phyloP scores from a whole-genome alignment of 2,888 invertebrate species.

The Tricholauxania praeusta region DNA sequence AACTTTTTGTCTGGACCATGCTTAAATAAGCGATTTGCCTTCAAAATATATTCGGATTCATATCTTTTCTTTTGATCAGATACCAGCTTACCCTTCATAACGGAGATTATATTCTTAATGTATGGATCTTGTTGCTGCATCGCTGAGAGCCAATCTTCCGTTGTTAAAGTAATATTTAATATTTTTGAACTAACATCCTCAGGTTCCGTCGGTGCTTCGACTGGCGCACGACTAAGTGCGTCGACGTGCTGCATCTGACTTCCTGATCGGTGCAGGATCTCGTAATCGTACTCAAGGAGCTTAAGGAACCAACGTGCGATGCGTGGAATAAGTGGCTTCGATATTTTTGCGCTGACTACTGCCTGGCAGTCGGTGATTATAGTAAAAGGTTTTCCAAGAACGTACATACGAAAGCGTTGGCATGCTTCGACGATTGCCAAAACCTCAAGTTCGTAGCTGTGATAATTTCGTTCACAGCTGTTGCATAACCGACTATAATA shows the following conservation, averaged over 20 bases:
- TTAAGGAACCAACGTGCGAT: constrained; percentile 1
- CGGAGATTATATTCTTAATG: background rate
- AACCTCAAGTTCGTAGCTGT: background rate
- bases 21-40: background rate
- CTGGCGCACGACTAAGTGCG: background rate
- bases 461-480: background rate
- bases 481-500: constrained; percentile 4
- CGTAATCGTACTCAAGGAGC: background rate
- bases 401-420: constrained; percentile 42
- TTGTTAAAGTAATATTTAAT: too few species aligned
- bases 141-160: constrained; percentile 34
- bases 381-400: constrained; percentile 40
- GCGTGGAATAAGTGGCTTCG: background rate
- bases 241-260: background rate
- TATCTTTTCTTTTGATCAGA: background rate
- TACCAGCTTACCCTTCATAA: background rate
- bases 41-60: background rate
- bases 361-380: constrained; percentile 39
- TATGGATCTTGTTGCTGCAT: constrained; percentile 28
- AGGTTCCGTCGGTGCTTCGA: too few species aligned
- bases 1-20: background rate
- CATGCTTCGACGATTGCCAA: constrained; percentile 4
- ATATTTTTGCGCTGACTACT: background rate
- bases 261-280: background rate
- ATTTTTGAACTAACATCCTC: background rate